Percentiles rank a stretch among this genome's conserved stretches.
These are phyloP conservation scores for Drosophila pegasa DNA, from an alignment of 2,888 invertebrate species.

Conservation along the genomic window DNA sequence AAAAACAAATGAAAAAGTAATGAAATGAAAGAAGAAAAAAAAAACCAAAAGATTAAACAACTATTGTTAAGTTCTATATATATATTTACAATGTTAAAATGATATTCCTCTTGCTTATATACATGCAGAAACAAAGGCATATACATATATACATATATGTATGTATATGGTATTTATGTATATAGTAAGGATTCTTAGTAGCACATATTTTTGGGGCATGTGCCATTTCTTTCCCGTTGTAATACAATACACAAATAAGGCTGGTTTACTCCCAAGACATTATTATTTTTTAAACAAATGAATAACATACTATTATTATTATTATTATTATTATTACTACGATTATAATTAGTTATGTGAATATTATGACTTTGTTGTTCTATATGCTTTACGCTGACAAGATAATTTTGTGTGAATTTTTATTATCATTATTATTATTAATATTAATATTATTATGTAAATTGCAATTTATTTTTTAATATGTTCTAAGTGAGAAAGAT, in stretches of 20 bases:
- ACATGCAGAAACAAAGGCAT: conserved; percentile 30
- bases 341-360: conserved; percentile 37
- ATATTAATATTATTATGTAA: conserved; percentile 24
- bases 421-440: conserved; percentile 9
- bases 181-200: conserved; percentile 36
- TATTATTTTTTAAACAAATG: conserved; percentile 74
- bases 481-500: conserved; percentile 39
- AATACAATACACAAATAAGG: conserved; percentile 84
- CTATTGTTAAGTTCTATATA: conserved; percentile 70
- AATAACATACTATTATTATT: conserved; percentile 23
- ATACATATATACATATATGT: conserved; percentile 11
- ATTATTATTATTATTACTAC: conserved; percentile 33
- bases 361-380: conserved; percentile 52
- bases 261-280: conserved; percentile 85
- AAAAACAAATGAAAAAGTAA: too few relatives aligned
- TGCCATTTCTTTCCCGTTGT: conserved; percentile 79
- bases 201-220: conserved; percentile 61
- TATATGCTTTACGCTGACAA: conserved; percentile 35
- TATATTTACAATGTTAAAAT: conserved; percentile 69
- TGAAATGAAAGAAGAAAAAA: too few relatives aligned
- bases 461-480: conserved; percentile 57
- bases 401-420: conserved; percentile 40
- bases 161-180: conserved; percentile 28
- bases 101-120: conserved; percentile 81
- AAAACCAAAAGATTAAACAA: conserved; percentile 50